These are phyloP conservation scores for Hypolimnas misippus DNA, from an alignment of 2,888 invertebrate genomes.

Conservation along the genomic window DNA sequence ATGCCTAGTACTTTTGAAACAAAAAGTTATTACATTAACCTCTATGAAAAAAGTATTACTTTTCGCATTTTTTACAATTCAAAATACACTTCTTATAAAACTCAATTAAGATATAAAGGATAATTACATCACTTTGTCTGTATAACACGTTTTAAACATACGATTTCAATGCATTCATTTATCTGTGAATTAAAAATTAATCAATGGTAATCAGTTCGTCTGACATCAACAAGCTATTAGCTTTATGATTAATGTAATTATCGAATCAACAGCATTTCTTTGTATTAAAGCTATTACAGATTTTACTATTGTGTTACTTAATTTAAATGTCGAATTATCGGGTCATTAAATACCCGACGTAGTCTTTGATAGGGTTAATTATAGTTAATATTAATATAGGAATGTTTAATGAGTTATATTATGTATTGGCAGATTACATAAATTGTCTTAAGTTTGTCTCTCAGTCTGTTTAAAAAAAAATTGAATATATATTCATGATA, in stretches of 20 bases:
- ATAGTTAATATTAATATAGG: conserved; percentile 10
- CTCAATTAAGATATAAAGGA: conserved; percentile 5
- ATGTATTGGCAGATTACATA: neutral
- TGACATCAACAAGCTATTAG: conserved; percentile 29
- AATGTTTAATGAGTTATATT: neutral
- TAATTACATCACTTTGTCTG: conserved; percentile 6
- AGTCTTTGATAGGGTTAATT: conserved; percentile 25
- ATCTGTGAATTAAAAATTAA: conserved; percentile 20
- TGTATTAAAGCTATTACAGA: conserved; percentile 23
- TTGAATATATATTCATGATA: too few relatives aligned
- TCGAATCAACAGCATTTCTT: conserved; percentile 44
- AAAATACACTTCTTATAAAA: neutral
- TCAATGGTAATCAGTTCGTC: conserved; percentile 24
- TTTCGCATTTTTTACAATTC: neutral
- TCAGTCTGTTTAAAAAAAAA: too few relatives aligned
- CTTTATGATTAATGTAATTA: conserved; percentile 48
- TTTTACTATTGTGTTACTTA: conserved; percentile 29
- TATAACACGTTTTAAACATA: conserved; percentile 12
- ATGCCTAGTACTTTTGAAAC: too few relatives aligned
- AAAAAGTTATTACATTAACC: too few relatives aligned
- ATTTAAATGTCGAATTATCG: conserved; percentile 34
- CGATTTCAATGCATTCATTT: conserved; percentile 19
- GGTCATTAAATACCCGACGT: conserved; percentile 5
- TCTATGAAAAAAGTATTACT: too few relatives aligned
- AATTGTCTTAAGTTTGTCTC: neutral